Evolutionary conservation across 1,140 invertebrate species (phyloP).

Genomic region (Teleogryllus occipitalis): DNA sequence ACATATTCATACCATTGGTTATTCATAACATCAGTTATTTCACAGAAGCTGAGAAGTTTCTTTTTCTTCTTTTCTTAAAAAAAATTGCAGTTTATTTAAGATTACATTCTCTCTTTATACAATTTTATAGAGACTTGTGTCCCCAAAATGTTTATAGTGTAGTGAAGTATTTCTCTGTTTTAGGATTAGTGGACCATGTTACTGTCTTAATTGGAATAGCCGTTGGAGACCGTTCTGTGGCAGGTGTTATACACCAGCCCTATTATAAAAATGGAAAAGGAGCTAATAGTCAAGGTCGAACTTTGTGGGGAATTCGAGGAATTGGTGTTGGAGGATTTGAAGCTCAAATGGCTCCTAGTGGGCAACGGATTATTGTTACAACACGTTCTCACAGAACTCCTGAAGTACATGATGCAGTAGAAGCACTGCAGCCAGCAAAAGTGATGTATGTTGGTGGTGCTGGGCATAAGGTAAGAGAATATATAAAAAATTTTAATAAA

Average conservation of each 20-base stretch:
- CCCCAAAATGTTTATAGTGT: too few species aligned
- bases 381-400: conserved; percentile 87
- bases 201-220: conserved; percentile 95
- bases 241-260: conserved; percentile 95
- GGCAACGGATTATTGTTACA: conserved; percentile 76
- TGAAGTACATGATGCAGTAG: conserved; percentile 71
- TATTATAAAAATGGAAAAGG: conserved; percentile 66
- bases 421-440: conserved; percentile 73
- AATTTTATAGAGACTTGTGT: too few species aligned
- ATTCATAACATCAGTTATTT: too few species aligned
- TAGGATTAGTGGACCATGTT: conserved; percentile 90
- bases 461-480: conserved; percentile 75
- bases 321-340: conserved; percentile 85
- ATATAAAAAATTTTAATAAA: neutral
- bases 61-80: too few species aligned
- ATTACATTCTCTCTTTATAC: too few species aligned
- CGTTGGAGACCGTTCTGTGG: conserved; percentile 76
- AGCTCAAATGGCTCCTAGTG: conserved; percentile 45
- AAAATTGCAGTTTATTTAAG: too few species aligned
- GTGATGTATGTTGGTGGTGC: conserved; percentile 89
- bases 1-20: too few species aligned
- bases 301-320: conserved; percentile 86
- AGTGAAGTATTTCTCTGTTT: conserved; percentile 27
- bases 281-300: conserved; percentile 66
- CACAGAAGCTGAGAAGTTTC: too few species aligned